phyloP scores from a whole-genome alignment of 2,888 invertebrate genomes.

The Germaria angustata region DNA sequence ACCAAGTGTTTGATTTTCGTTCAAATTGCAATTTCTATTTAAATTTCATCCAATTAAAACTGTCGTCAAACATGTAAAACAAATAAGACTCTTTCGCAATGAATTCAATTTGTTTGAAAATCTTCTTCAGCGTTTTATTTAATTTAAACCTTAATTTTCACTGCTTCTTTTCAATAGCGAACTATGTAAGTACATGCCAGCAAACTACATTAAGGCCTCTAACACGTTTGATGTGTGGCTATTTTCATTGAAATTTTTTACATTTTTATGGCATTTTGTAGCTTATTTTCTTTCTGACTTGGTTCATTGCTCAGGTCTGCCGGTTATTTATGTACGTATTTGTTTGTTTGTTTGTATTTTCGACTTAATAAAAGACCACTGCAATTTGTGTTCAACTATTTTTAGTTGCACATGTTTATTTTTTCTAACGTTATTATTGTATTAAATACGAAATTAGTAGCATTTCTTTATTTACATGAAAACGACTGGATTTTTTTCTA shows the following conservation, averaged over 20 bases:
- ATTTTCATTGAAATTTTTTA: conserved; percentile 3
- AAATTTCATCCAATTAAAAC: conserved; percentile 36
- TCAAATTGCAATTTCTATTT: background rate
- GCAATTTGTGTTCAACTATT: conserved; percentile 29
- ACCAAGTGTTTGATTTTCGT: conserved; percentile 9
- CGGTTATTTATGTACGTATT: no score
- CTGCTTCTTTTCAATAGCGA: background rate
- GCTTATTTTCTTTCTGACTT: background rate
- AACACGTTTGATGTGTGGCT: conserved; percentile 6
- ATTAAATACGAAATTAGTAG: conserved; percentile 17
- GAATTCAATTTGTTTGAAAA: conserved; percentile 2
- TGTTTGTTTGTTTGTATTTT: background rate
- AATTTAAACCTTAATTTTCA: conserved; percentile 21
- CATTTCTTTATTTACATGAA: background rate
- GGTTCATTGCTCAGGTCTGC: conserved; percentile 24
- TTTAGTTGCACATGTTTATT: conserved; percentile 35
- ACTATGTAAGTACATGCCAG: no score
- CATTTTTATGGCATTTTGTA: conserved; percentile 14
- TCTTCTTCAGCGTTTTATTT: conserved; percentile 4
- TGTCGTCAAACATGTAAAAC: background rate
- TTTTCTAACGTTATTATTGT: conserved; percentile 11
- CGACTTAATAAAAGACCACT: conserved; percentile 18
- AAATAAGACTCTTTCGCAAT: conserved; percentile 27
- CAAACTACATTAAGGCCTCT: background rate
- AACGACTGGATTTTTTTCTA: background rate